Evolutionary conservation across 2,888 invertebrate species (phyloP), one percentile per base, ranked within the genome.

Genomic region (Xanthia icteritia): DNA sequence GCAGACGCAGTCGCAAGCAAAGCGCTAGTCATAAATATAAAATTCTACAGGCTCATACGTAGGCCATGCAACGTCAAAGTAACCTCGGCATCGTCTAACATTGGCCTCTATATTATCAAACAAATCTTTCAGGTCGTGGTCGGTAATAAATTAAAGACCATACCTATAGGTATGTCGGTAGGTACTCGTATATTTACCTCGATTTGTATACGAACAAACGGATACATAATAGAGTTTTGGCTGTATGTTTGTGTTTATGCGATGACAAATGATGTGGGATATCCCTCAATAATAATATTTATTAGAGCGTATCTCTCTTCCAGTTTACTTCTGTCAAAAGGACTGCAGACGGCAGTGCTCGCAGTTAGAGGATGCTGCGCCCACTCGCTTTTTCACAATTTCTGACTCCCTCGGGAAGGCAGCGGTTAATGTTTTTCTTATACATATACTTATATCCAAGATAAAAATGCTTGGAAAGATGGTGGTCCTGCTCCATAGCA

Each of bases 71-170:
- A 78, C 76, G 63, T 76, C 81, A 86, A 83, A 71, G 78, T 76
- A 73, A 76, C 63, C 67, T 61, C 66, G 65, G 27, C 67, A 65
- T 74, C 60, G 27, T 77, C 76, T 83, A 88, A 86, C 86, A 86
- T 86, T 88, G 81, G 86, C 84, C 86, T 86, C 72, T 67, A 86
- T 83, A 69, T n/a, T 78, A 63, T 72, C 45, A 63, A 76, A 64
- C 58, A 73, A 60, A 61, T 76, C 65, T 86, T 86, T 75, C 75
- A 84, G 84, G 83, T 84, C 86, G 83, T 76, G 86, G 78, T 48
- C 79, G 65, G 64, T 39, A 61, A 74, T 84, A 78, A 83, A 78
- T 31, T 31, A 60, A 0, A 58, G 2, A 58, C 31, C 17, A 17
- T 31, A 8, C 27, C 15, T 27, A 20, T 76, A 51, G 6, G 27